Evolutionary conservation across 2,113 vertebrate genomes (phyloP).

Genomic region (Seriola quinqueradiata): DNA sequence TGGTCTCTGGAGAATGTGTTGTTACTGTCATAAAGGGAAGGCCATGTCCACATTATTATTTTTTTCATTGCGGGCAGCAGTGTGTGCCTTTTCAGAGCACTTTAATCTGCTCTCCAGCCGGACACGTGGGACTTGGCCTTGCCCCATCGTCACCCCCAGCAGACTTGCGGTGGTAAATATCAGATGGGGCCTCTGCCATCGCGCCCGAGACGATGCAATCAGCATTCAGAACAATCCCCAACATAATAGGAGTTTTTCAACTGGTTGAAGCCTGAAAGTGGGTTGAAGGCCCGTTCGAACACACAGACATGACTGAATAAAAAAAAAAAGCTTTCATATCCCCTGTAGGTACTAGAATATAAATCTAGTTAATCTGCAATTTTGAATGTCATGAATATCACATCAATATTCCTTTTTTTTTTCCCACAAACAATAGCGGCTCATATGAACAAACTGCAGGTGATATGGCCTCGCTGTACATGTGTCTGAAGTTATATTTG

Average conservation of each 20-base stretch:
- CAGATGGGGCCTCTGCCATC: slow-evolving; percentile 63
- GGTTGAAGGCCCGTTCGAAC: slow-evolving; percentile 42
- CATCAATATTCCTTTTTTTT: not conserved
- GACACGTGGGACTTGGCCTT: slow-evolving; percentile 83
- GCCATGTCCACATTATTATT: slow-evolving; percentile 85
- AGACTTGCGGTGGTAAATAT: slow-evolving; percentile 78
- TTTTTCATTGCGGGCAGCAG: slow-evolving; percentile 78
- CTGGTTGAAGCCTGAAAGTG: slow-evolving; percentile 35
- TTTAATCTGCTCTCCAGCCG: slow-evolving; percentile 84
- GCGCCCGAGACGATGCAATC: slow-evolving; percentile 52
- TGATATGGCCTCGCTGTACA: not conserved
- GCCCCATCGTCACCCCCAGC: slow-evolving; percentile 77
- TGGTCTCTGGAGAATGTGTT: slow-evolving; percentile 82
- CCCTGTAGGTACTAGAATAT: not conserved
- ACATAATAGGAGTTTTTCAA: slow-evolving; percentile 58
- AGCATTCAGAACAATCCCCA: slow-evolving; percentile 63
- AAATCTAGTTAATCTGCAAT: slow-evolving; percentile 5
- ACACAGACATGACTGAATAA: not conserved
- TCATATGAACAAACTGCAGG: slow-evolving; percentile 14
- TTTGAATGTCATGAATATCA: slow-evolving; percentile 10
- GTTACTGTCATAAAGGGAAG: slow-evolving; percentile 85
- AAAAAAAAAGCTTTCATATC: slow-evolving; percentile 12
- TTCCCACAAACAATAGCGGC: not conserved
- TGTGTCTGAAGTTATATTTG: not conserved
- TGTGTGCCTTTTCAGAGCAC: slow-evolving; percentile 79